Evolutionary conservation across 2,888 invertebrate species (phyloP).

Genomic region (Calliphora vomitoria): DNA sequence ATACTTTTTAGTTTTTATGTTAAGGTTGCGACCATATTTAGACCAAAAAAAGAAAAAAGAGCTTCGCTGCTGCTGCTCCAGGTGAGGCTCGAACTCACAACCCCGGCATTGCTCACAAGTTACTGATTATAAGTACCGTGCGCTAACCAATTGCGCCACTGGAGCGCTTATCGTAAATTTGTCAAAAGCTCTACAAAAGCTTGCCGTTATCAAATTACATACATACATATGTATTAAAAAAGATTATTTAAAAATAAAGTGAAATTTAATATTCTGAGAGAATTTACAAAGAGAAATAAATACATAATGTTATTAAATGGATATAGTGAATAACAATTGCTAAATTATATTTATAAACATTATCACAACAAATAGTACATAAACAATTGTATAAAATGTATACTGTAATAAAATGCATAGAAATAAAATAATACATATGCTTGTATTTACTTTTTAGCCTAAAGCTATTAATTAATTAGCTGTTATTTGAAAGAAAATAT

Average conservation of each 20-base stretch:
- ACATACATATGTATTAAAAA: neutral
- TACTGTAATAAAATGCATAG: no score
- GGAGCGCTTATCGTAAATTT: conserved; percentile 87
- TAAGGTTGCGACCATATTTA: neutral
- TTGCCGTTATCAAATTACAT: neutral
- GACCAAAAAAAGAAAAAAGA: conserved; percentile 1
- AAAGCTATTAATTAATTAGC: neutral
- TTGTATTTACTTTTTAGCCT: no score
- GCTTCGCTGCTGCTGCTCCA: conserved; percentile 89
- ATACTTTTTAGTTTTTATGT: neutral
- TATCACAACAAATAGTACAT: neutral
- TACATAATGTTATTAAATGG: neutral
- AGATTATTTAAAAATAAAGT: neutral
- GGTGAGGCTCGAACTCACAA: conserved; percentile 99
- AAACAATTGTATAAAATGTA: neutral
- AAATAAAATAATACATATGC: no score
- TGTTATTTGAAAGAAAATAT: neutral
- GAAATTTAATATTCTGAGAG: conserved; percentile 10
- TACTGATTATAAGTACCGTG: conserved; percentile 99
- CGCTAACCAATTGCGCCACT: conserved; percentile 99
- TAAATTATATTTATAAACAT: neutral
- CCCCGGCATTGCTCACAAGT: conserved; percentile 98
- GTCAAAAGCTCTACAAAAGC: conserved; percentile 76
- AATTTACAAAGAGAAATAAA: neutral
- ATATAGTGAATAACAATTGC: neutral